Conservation (phyloP, 2,113 vertebrate species). For the Peucedramus taeniatus region DNA sequence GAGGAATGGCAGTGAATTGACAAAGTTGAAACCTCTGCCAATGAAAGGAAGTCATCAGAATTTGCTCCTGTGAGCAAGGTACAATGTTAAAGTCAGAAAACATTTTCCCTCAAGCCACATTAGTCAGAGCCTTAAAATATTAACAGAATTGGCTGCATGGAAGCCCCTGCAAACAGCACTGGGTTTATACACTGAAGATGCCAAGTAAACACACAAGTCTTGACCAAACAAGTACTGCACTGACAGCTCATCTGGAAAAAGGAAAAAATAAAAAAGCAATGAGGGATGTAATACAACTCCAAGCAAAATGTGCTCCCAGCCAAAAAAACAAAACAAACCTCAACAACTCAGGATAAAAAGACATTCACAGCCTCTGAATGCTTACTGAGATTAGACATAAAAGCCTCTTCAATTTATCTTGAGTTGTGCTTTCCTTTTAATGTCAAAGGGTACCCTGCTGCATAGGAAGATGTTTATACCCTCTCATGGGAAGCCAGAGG, state of each 20-base stretch:
- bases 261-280: not conserved
- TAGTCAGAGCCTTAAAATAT: not conserved
- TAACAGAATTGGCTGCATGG: not conserved
- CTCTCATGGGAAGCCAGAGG: slow-evolving; percentile 22
- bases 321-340: slow-evolving; percentile 15
- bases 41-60: not conserved
- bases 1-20: not conserved
- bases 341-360: slow-evolving; percentile 26
- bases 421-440: slow-evolving; percentile 26
- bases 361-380: slow-evolving; percentile 32
- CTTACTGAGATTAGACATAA: slow-evolving; percentile 51
- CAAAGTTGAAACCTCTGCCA: not conserved
- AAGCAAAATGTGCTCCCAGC: slow-evolving; percentile 4
- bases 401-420: slow-evolving; percentile 33
- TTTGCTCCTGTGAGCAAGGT: not conserved
- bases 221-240: slow-evolving; percentile 32
- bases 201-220: slow-evolving; percentile 32
- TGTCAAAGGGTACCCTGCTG: slow-evolving; percentile 2
- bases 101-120: not conserved
- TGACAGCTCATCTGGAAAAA: slow-evolving; percentile 17
- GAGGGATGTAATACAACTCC: not conserved
- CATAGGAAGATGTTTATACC: slow-evolving; percentile 18
- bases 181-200: slow-evolving; percentile 27
- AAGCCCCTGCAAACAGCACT: not conserved
- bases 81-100: not conserved